Evolutionary conservation across 2,888 invertebrate species (phyloP).

Genomic region (Ormyrus pomaceus): DNA sequence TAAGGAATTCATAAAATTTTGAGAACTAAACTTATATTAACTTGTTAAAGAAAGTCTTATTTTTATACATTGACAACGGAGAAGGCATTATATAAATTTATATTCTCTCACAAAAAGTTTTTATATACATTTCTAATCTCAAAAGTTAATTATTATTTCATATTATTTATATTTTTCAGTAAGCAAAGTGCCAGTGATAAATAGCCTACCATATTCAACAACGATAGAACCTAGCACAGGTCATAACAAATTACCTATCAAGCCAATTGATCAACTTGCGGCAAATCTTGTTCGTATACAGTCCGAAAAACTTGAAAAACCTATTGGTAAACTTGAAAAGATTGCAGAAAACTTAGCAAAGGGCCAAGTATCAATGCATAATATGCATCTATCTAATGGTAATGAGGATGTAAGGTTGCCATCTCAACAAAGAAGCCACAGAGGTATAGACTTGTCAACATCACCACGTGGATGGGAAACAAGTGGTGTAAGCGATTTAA

Average conservation of each 20-base stretch:
- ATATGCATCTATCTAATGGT: constrained; percentile 47
- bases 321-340: constrained; percentile 67
- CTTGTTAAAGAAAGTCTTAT: not conserved
- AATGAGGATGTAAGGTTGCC: constrained; percentile 64
- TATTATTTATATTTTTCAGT: constrained; percentile 17
- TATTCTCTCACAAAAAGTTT: no score
- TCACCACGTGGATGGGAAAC: constrained; percentile 69
- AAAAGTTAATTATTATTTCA: not conserved
- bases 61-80: not conserved
- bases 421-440: constrained; percentile 60
- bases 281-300: constrained; percentile 71
- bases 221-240: constrained; percentile 54
- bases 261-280: constrained; percentile 72
- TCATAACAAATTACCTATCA: constrained; percentile 67
- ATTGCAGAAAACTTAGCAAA: constrained; percentile 73
- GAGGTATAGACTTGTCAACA: constrained; percentile 71
- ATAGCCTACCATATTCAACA: constrained; percentile 42
- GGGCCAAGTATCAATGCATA: constrained; percentile 61
- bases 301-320: constrained; percentile 69
- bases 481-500: constrained; percentile 51
- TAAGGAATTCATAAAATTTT: no score
- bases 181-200: constrained; percentile 51
- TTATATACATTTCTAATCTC: no score
- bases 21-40: no score
- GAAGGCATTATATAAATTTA: no score